Percentiles rank a stretch among this genome's conserved stretches.
Conservation (phyloP, 2,888 invertebrate genomes). For the Callyntrura sp. region DNA sequence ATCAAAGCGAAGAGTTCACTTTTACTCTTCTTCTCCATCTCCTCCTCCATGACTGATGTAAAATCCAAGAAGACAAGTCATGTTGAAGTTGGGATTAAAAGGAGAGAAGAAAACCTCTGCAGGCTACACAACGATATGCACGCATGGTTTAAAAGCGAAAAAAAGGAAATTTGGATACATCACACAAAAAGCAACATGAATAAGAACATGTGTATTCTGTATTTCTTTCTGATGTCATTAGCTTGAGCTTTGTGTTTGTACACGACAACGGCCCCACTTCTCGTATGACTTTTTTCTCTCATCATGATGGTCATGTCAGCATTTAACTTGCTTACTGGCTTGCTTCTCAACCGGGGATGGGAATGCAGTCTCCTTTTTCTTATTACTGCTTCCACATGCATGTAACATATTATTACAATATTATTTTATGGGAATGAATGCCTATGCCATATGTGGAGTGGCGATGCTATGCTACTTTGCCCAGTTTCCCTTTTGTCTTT, state of each 20-base stretch:
- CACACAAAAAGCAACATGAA: conserved; percentile 25
- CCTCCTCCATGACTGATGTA: conserved; percentile 48
- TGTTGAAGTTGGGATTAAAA: conserved; percentile 31
- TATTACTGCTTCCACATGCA: not conserved
- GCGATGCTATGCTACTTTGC: too few relatives aligned
- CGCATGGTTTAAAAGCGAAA: conserved; percentile 17
- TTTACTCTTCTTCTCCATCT: conserved; percentile 44
- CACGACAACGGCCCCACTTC: conserved; percentile 24
- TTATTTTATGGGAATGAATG: too few relatives aligned
- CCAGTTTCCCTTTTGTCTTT: too few relatives aligned
- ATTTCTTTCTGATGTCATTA: conserved; percentile 71
- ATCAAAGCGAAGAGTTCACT: conserved; percentile 71
- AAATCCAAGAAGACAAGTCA: conserved; percentile 51
- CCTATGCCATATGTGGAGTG: too few relatives aligned
- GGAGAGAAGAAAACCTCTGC: not conserved
- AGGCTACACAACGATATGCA: not conserved
- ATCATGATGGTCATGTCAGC: not conserved
- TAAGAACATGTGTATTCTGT: conserved; percentile 62
- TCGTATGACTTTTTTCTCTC: not conserved
- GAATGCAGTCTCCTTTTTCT: not conserved
- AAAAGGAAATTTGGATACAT: conserved; percentile 24
- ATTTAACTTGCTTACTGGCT: not conserved
- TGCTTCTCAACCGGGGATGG: not conserved
- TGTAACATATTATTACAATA: too few relatives aligned
- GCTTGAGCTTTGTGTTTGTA: not conserved